A percentile compares a stretch with the other conserved stretches of the same genome.
These are phyloP conservation scores for Istiophorus platypterus DNA, from an alignment of 2,113 vertebrate species.

Conservation along the genomic window DNA sequence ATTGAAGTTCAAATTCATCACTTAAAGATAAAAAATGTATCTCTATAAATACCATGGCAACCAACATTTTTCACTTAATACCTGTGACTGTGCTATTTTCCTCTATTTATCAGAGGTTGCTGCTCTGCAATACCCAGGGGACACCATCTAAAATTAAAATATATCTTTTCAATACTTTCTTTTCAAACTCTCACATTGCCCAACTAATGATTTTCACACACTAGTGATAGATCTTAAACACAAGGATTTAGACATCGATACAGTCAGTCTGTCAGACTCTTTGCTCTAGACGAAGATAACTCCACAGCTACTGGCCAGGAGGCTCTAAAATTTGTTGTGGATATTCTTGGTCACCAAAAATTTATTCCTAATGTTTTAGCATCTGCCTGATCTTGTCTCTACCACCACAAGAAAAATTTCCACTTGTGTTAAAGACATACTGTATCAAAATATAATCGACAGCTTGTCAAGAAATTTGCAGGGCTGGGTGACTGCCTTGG, in stretches of 20 bases:
- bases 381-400: background rate
- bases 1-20: background rate
- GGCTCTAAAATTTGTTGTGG: too few species aligned
- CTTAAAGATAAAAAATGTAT: background rate
- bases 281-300: background rate
- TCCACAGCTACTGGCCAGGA: background rate
- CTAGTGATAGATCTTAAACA: background rate
- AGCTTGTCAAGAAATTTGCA: background rate
- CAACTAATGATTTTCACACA: background rate
- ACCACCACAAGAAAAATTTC: background rate
- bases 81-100: background rate
- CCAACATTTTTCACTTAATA: background rate
- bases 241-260: background rate
- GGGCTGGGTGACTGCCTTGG: too few species aligned
- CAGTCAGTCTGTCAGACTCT: background rate
- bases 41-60: constrained; percentile 14
- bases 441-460: background rate
- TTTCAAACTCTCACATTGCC: background rate
- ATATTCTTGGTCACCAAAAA: background rate
- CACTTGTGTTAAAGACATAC: background rate
- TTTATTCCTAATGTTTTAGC: background rate
- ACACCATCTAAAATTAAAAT: background rate
- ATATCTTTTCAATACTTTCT: background rate
- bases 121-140: background rate
- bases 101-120: background rate